Base-by-base conservation (phyloP, 2,113 vertebrate species). In the Calypte anna region DNA sequence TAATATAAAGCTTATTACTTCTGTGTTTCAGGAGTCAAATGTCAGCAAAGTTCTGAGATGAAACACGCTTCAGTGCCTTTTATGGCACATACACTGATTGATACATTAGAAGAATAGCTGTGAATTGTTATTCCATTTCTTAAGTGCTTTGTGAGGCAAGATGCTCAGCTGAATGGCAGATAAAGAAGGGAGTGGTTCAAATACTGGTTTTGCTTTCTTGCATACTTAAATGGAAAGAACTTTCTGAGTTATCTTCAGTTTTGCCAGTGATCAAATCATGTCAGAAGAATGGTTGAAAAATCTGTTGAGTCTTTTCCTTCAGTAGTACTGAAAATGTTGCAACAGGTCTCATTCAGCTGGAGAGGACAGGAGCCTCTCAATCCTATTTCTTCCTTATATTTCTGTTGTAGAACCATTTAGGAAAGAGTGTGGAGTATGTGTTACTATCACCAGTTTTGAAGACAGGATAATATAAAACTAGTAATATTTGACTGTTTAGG, bases 111-210 rank as follows among this genome's bases (percentile, higher is more conserved):
- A 63, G 74, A 85, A 46, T 1, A 68, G 66, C 30, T 44, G 17
- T 72, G 82, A 75, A 12, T 51, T 58, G 55, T 50, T 69, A 54
- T 2, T 31, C 30, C 15, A 10, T 38, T 77, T 55, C 62, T 75
- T 78, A 43, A 30, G 30, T 36, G 33, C 62, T 91, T 75, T 63
- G 36, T 24, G 46, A 82, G 61, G 64, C 38, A 54, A 62, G 62
- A 25, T 50, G 27, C 33, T 80, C 82, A 90, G 78, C 78, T 90
- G 86, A 64, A 30, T 69, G 68, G 83, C 80, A 95, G 38, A 63
- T 66, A 51, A 81, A 33, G 40, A 61, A 33, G 40, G 40, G n/a
- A 81, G 3, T 75, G 50, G 36, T 33, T 66, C 2, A 5, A 36
- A 66, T 10, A 55, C 1, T 6, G 25, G 22, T 7, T 90, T 62